phyloP scores from a whole-genome alignment of 2,797 vertebrate genomes.

The Halcyon smyrnensis region DNA sequence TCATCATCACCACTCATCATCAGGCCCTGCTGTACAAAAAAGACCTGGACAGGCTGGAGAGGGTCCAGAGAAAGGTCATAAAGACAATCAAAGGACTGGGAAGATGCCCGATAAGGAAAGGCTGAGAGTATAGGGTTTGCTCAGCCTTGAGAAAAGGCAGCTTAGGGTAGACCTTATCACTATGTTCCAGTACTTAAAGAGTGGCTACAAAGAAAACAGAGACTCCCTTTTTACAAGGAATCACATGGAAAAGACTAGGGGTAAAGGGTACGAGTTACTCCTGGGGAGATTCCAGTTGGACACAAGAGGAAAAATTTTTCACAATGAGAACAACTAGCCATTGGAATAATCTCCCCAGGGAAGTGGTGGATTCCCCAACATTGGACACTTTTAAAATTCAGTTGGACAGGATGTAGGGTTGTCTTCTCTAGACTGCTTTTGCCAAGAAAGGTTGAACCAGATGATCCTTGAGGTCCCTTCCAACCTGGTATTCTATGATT shows the following conservation, averaged over 20 bases:
- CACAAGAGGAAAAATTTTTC: background rate
- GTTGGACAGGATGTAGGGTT: background rate
- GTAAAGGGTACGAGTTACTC: background rate
- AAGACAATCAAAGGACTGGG: background rate
- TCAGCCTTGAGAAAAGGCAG: background rate
- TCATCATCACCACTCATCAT: background rate
- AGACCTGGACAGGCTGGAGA: background rate
- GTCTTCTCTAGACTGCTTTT: background rate
- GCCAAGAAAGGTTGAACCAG: background rate
- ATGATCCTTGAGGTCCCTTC: background rate
- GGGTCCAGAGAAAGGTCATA: background rate
- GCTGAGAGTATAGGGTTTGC: background rate
- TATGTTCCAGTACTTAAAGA: background rate
- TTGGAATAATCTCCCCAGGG: background rate
- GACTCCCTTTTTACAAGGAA: background rate
- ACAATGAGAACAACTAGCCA: too few species aligned
- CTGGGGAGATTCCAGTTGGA: background rate
- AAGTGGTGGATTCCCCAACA: background rate
- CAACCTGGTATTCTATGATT: background rate
- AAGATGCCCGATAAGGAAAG: background rate
- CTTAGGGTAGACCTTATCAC: background rate
- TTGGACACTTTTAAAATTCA: background rate
- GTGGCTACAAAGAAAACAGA: background rate
- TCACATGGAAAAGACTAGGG: background rate
- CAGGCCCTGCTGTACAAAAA: background rate